Evolutionary conservation across 2,113 vertebrate genomes (phyloP).

Genomic region (Centropus unirufus): DNA sequence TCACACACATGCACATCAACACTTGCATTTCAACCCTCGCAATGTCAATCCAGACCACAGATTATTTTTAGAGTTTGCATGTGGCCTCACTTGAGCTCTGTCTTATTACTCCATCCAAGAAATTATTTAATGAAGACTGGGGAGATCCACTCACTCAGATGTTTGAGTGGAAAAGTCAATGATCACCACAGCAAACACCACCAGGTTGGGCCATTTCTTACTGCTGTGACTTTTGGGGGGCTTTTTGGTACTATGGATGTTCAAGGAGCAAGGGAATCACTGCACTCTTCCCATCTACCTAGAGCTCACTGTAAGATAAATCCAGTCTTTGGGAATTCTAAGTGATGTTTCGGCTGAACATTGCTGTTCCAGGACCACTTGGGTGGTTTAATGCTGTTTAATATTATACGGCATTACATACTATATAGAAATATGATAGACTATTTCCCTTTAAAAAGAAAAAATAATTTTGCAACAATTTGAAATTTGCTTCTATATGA

Average conservation of each 20-base stretch:
- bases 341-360: neutral
- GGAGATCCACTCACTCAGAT: neutral
- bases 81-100: conserved; percentile 6
- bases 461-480: neutral
- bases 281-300: neutral
- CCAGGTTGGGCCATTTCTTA: neutral
- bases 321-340: neutral
- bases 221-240: neutral
- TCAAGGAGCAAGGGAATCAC: neutral
- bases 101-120: neutral
- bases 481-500: neutral
- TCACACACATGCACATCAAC: neutral
- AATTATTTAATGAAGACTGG: neutral
- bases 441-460: neutral
- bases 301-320: neutral
- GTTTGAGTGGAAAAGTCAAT: neutral
- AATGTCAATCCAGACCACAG: neutral
- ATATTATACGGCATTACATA: neutral
- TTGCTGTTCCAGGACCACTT: neutral
- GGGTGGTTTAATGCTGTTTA: no score
- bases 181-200: neutral
- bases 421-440: neutral
- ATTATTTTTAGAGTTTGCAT: neutral
- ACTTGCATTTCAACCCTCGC: neutral
- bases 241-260: neutral